Percentiles rank a stretch among this genome's conserved stretches.
Evolutionary conservation across 1,140 invertebrate species (phyloP).

Genomic region (Temnothorax nylanderi): DNA sequence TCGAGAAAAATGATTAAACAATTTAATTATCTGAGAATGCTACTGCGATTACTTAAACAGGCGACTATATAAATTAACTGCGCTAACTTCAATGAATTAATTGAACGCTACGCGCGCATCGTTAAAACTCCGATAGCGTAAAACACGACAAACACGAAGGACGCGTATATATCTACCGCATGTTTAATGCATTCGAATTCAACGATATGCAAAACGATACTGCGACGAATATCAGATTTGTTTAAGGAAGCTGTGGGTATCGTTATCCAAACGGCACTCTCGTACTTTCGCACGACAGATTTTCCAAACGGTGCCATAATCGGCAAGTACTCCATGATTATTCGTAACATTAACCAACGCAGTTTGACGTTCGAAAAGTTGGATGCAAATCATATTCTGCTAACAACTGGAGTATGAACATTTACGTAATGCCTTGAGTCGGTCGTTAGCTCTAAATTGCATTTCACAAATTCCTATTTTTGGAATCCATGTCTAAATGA

Average conservation of each 20-base stretch:
- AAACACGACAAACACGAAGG: conserved; percentile 8
- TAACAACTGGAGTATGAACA: not conserved
- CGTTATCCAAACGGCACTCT: conserved; percentile 20
- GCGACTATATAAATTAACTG: conserved; percentile 14
- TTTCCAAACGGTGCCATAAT: conserved; percentile 26
- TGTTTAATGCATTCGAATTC: conserved; percentile 44
- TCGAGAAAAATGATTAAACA: not conserved
- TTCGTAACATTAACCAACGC: not conserved
- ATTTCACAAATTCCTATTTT: not conserved
- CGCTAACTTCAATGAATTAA: conserved; percentile 21
- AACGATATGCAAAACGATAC: conserved; percentile 16
- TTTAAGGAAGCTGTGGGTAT: conserved; percentile 13
- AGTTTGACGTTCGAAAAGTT: not conserved
- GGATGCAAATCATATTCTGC: not conserved
- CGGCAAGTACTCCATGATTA: not conserved
- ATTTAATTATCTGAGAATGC: not conserved
- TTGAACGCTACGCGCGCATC: conserved; percentile 7
- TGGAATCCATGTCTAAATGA: not conserved
- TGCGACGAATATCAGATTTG: conserved; percentile 19
- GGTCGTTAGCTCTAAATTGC: not conserved
- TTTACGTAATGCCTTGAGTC: not conserved
- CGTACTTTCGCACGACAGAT: conserved; percentile 26
- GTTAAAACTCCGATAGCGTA: conserved; percentile 21
- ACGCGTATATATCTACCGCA: not conserved
- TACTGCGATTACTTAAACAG: conserved; percentile 1